Conservation (phyloP, 2,113 vertebrate genomes). For the human region GRCh38 chr17:18740001-18740500, state of each 20-base stretch:
- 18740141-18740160: neutral
- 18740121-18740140: neutral
- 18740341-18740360: neutral
- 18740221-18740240: neutral
- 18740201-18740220: neutral
- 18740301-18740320: neutral
- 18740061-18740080: neutral
- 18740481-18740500: neutral
- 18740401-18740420: neutral
- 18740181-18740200: neutral
- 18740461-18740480: neutral
- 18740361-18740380: neutral
- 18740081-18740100: too few relatives aligned
- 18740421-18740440: neutral
- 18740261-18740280: neutral
- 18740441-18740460: neutral
- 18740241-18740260: neutral
- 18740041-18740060: neutral
- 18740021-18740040: neutral
- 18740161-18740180: neutral
- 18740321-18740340: neutral
- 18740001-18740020: neutral
- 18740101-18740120: neutral
- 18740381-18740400: neutral
- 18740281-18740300: neutral